Base-by-base conservation (phyloP, 2,113 vertebrate species). In the Tupaia chinensis region DNA sequence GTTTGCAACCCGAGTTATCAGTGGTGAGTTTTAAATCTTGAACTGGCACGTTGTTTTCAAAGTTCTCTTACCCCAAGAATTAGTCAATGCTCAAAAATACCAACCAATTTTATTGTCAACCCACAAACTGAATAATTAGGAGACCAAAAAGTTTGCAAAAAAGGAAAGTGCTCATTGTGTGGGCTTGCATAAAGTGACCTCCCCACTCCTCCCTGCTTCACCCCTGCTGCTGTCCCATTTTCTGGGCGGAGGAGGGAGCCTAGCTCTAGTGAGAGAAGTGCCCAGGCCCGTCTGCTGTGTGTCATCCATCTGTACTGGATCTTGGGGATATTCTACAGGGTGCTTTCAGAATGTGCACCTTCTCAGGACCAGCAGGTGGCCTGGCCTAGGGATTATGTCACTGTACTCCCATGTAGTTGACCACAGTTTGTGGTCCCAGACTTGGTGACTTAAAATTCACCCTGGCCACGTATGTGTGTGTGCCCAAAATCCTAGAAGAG, bases 91-190 rank as follows among this genome's bases (percentile, higher is more conserved):
- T 89, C 17, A 79, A 29, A 83, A 82, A 61, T 81, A 15, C 44
- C 82, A 94, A 68, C 16, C 17, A 22, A 12, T 69, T 54, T 91
- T 85, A 70, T 81, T 32, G 34, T 68, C 63, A 74, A 23, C n/a
- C 89, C 6, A 9, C 13, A 72, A 34, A 32, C 83, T 32, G 25
- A 13, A 14, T 79, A 69, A 87, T 79, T 82, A 54, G 70, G n/a
- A 78, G 32, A 91, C 16, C 72, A 56, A 85, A 22, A 88, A 29
- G 66, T 90, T 94, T 81, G 22, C n/a, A 3, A 12, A 29, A 93
- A 32, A 61, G 17, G 54, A 29, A 81, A 1, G 14, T 53, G 9
- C 9, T 0, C 0, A 3, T 10, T 10, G 3, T 63, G 23, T 58
- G 3, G 73, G 65, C n/a, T 29, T 29, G 0, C 13, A 8, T 8